phyloP scores from a whole-genome alignment of 1,140 invertebrate genomes.

The Physella acuta region DNA sequence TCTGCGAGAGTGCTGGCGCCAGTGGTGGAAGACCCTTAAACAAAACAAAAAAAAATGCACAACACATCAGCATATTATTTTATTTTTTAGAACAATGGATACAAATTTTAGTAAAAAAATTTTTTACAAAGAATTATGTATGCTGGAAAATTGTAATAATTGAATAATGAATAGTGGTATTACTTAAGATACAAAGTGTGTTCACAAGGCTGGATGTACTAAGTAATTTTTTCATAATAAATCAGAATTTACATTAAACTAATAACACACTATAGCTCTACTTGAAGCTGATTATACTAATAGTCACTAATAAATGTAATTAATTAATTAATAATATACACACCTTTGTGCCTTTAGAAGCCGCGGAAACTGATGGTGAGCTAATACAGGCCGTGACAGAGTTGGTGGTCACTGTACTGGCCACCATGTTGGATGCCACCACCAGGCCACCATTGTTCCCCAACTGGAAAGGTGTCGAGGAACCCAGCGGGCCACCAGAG shows the following conservation, averaged over 20 bases:
- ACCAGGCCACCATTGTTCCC: slow-evolving; percentile 9
- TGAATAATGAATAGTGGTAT: too few relatives aligned
- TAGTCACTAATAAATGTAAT: too few relatives aligned
- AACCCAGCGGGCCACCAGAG: not conserved
- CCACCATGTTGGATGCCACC: slow-evolving; percentile 10
- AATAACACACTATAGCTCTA: too few relatives aligned
- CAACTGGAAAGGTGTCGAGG: slow-evolving; percentile 12
- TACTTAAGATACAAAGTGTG: too few relatives aligned
- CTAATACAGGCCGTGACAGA: slow-evolving; percentile 18
- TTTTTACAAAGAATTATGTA: too few relatives aligned
- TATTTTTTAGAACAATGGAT: not conserved
- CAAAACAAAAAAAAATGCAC: not conserved
- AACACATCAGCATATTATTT: not conserved
- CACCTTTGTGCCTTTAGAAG: slow-evolving; percentile 10
- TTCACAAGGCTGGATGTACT: too few relatives aligned
- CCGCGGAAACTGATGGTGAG: slow-evolving; percentile 13
- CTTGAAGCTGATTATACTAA: too few relatives aligned
- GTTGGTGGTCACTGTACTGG: slow-evolving; percentile 20
- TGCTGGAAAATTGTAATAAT: too few relatives aligned
- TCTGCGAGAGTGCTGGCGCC: slow-evolving; percentile 20
- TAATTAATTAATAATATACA: too few relatives aligned
- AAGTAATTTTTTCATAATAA: too few relatives aligned
- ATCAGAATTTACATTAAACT: too few relatives aligned
- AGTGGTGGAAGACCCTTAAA: slow-evolving; percentile 12
- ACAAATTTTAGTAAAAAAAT: not conserved